A percentile compares a stretch with the other conserved stretches of the same genome.
These are phyloP conservation scores for Aldrovandia affinis DNA, from an alignment of 2,797 vertebrate genomes.

Conservation along the genomic window DNA sequence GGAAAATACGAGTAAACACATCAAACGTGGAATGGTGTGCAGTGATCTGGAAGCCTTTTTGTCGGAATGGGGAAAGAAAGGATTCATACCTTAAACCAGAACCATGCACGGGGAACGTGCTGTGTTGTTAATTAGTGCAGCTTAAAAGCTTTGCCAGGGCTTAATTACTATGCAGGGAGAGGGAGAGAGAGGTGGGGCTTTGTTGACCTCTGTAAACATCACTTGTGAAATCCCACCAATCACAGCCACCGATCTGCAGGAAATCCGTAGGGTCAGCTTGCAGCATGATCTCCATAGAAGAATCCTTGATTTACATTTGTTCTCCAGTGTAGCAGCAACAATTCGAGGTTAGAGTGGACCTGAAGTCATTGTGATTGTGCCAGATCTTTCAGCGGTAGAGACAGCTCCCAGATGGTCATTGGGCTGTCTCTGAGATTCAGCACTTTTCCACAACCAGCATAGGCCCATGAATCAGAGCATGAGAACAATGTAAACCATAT, in stretches of 20 bases:
- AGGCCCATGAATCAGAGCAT: no score
- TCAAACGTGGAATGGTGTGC: neutral
- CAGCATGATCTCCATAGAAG: neutral
- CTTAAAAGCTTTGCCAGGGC: conserved; percentile 20
- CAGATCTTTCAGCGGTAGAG: no score
- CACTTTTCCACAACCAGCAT: no score
- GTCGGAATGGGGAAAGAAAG: neutral
- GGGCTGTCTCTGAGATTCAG: no score
- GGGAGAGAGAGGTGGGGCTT: neutral
- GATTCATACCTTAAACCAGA: neutral
- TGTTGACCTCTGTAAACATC: neutral
- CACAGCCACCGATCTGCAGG: neutral
- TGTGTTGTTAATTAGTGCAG: conserved; percentile 10
- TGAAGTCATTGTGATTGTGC: no score
- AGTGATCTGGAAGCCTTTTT: neutral
- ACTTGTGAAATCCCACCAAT: neutral
- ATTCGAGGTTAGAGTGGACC: no score
- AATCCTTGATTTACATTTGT: neutral
- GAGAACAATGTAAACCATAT: no score
- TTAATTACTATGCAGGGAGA: conserved; percentile 13
- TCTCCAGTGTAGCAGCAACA: no score
- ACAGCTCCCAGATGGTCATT: no score
- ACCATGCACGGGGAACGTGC: neutral
- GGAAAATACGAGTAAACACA: neutral
- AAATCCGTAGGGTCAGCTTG: neutral